Evolutionary conservation across 2,888 invertebrate species (phyloP), one percentile per base, ranked within the genome.

Genomic region (Sarcophaga carnaria): DNA sequence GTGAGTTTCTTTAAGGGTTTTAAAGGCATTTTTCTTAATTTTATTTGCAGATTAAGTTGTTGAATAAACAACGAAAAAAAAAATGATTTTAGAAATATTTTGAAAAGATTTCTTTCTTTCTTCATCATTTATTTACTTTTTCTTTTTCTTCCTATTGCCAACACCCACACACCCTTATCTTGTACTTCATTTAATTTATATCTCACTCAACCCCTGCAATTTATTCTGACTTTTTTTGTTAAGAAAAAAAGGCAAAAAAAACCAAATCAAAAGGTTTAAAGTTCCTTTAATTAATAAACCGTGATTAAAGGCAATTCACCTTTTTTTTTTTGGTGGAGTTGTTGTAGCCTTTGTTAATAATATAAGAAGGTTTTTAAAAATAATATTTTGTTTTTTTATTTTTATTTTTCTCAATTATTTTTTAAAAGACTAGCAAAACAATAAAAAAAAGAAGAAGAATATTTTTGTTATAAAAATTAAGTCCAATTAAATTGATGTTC

Each of bases 21-120:
- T 75, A 76, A 76, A 47, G 25, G 17, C 47, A 17, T 59, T 47
- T 78, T 62, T 72, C 45, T 82, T 76, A 77, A 82, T 82, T 82
- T 77, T 77, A 82, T 82, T 82, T 67, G 82, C 70, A 77, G 82
- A 77, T 82, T 82, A 77, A 77, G 71, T 77, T 82, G 82, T 76
- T 25, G 27, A 12, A 27, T 54, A 74, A 74, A 22, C 11, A 20
- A 25, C n/a, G n/a, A 60, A 20, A 72, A 37, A 37, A 3, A 27
- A 10, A 20, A 45, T 20, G 22, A 20, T 20, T 47, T 54, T 54
- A 14, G 10, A 54, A 54, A 54, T 54, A 14, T 54, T 54, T 54
- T 12, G 1, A 54, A 54, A 54, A 54, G 17, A 54, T 54, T 54
- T 54, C 4, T 17, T 14, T 12, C 4, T 70, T 54, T 54, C 10